phyloP scores from a whole-genome alignment of 2,888 invertebrate genomes.

The Eupeodes latifasciatus region DNA sequence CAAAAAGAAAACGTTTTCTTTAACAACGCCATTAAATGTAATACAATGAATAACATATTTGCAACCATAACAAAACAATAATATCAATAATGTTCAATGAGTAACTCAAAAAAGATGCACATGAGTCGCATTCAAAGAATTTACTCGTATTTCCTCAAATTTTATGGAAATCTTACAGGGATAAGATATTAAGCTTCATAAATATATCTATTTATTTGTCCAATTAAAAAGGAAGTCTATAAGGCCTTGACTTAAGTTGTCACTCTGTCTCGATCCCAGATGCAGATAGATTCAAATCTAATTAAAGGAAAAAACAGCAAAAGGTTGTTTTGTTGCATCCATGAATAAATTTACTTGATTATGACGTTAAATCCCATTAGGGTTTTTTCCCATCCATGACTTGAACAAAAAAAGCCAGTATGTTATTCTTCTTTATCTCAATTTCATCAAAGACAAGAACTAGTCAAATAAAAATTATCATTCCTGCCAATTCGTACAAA shows the following conservation, averaged over 20 bases:
- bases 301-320: conserved; percentile 33
- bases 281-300: neutral
- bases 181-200: neutral
- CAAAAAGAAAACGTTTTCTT: neutral
- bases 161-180: neutral
- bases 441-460: neutral
- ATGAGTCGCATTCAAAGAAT: neutral
- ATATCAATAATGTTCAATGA: neutral
- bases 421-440: conserved; percentile 9
- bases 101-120: neutral
- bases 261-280: neutral
- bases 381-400: no score
- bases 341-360: neutral
- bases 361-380: neutral
- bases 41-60: no score
- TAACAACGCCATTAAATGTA: neutral
- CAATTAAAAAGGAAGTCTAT: neutral
- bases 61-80: neutral
- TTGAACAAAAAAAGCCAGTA: neutral
- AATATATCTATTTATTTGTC: neutral
- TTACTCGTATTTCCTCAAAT: neutral
- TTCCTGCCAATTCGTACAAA: conserved; percentile 20
- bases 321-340: conserved; percentile 8
- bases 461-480: conserved; percentile 17
- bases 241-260: conserved; percentile 1